These are phyloP conservation scores for Phoxinus phoxinus DNA, from an alignment of 2,113 vertebrate genomes.

Conservation along the genomic window DNA sequence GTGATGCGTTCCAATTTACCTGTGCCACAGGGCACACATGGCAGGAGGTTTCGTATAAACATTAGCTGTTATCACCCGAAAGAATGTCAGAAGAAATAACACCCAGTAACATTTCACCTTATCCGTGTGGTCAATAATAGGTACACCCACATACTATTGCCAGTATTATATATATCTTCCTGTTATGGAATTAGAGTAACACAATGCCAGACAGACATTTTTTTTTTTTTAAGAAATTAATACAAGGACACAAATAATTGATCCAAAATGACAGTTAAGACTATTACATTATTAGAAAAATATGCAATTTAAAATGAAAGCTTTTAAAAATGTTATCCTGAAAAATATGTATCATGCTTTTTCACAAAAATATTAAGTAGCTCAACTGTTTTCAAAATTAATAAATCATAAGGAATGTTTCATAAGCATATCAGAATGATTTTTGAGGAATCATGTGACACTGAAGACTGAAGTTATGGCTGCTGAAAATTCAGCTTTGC, in stretches of 20 bases:
- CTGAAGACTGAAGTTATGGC: not conserved
- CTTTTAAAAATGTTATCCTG: not conserved
- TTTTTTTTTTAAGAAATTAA: no score
- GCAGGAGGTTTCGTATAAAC: constrained; percentile 21
- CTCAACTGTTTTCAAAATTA: not conserved
- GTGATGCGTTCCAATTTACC: constrained; percentile 2
- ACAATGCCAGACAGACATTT: no score
- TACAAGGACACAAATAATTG: not conserved
- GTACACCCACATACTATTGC: not conserved
- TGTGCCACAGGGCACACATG: constrained; percentile 13
- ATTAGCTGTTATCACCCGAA: constrained; percentile 7
- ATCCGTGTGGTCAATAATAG: constrained; percentile 39
- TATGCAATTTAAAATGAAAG: no score
- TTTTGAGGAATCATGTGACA: not conserved
- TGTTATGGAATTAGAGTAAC: no score
- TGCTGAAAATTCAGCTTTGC: not conserved
- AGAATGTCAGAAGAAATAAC: constrained; percentile 10
- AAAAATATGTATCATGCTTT: not conserved
- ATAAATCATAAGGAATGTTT: no score
- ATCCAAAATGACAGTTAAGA: not conserved
- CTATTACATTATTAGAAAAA: not conserved
- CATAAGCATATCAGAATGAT: not conserved
- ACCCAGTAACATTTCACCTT: not conserved
- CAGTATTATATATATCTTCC: not conserved
- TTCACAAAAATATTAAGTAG: no score